Evolutionary conservation across 1,140 invertebrate species (phyloP), one percentile per base, ranked within the genome.

Genomic region (Drosophila jambulina): DNA sequence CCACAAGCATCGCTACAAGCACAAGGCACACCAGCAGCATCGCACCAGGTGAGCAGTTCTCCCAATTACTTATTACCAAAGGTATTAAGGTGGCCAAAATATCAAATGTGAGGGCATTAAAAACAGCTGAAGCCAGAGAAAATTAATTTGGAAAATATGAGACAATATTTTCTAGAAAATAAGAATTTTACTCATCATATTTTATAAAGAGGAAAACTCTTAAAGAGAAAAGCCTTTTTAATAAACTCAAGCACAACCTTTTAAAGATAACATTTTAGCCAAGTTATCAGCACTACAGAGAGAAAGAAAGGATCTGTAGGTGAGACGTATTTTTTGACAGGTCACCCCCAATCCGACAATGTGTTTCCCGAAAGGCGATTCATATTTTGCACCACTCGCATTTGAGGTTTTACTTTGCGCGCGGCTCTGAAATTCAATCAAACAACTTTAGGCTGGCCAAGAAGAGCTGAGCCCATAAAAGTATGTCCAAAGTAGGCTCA

Each of bases 1-100:
- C 34, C 81, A 84, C 62, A 84, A 84, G 46, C 84, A 88, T 61
- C 85, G 84, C 49, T 88, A 78, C 70, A 88, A 81, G 64, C 84
- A 69, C 32, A 80, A 71, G 25, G 8, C 21, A n/a, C 82, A 84
- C 21, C 56, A 71, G 49, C 69, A 75, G 46, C 81, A 83, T 61
- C 82, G 75, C 27, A 60, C 70, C 59, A 90, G 83, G 84, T 86
- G 38, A 80, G 79, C 27, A 43, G 38, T 12, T 27, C 13, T 65
- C 57, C 27, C 57, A 43, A 64, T 29, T 42, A 61, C 36, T 61
- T 21, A 40, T 23, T 4, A 29, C n/a, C 17, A 27, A 19, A 19
- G 8, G 38, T 45, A 58, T 45, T 29, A 29, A 6, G 4, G n/a
- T 40, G 12, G 60, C n/a, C 10, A 17, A 59, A 59, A 32, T 32